Conservation (phyloP, 2,113 vertebrate species). For the Caretta caretta region DNA sequence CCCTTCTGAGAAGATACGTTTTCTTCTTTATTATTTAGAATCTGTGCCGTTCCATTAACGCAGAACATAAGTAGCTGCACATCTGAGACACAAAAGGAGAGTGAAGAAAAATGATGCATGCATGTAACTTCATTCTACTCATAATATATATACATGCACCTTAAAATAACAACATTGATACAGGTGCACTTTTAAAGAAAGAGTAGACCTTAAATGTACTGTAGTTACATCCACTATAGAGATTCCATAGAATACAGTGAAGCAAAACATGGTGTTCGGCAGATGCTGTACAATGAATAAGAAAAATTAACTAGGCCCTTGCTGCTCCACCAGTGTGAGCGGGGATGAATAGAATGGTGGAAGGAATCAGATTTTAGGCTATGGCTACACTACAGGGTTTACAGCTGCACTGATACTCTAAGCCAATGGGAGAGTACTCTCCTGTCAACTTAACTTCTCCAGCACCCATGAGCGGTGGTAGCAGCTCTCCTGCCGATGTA, state of each 20-base stretch:
- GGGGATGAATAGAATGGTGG: background rate
- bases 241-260: background rate
- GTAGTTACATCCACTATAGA: background rate
- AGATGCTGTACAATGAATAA: background rate
- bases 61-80: constrained; percentile 58
- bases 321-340: background rate
- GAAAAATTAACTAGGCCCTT: background rate
- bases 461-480: too few relatives aligned
- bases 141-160: background rate
- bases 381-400: background rate
- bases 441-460: background rate
- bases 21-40: constrained; percentile 78
- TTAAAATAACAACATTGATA: constrained; percentile 16
- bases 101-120: constrained; percentile 21
- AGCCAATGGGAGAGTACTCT: background rate
- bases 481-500: background rate
- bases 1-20: constrained; percentile 73
- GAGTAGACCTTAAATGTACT: background rate
- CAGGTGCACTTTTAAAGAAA: background rate
- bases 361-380: background rate
- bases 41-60: constrained; percentile 67
- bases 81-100: constrained; percentile 42
- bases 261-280: background rate
- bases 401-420: background rate
- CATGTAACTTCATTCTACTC: constrained; percentile 35